Evolutionary conservation across 2,797 vertebrate genomes (phyloP).

Genomic region (Huso huso): DNA sequence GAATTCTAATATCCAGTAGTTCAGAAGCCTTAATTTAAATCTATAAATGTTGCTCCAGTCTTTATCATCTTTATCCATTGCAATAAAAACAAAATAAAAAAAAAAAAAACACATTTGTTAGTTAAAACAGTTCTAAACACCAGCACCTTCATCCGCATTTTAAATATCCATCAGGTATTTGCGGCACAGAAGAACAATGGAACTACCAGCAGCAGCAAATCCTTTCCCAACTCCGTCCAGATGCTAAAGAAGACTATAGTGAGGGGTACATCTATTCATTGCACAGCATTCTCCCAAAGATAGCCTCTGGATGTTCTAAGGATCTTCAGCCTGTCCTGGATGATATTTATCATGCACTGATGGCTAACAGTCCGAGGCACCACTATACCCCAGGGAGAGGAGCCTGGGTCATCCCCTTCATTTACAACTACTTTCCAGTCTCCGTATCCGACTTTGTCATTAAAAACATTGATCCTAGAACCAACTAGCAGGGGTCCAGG

Average conservation of each 20-base stretch:
- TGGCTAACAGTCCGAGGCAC: slow-evolving; percentile 44
- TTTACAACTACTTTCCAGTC: slow-evolving; percentile 49
- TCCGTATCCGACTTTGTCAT: slow-evolving; percentile 47
- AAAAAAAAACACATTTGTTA: too few species aligned
- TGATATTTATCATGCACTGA: slow-evolving; percentile 53
- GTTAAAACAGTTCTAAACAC: too few species aligned
- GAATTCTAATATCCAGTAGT: too few species aligned
- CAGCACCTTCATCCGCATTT: not conserved
- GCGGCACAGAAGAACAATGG: slow-evolving; percentile 41
- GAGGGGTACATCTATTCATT: slow-evolving; percentile 52
- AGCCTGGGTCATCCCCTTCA: slow-evolving; percentile 37
- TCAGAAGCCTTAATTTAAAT: too few species aligned
- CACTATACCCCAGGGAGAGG: slow-evolving; percentile 59
- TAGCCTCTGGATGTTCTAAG: accelerated
- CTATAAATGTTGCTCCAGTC: too few species aligned
- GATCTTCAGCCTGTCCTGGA: slow-evolving; percentile 58
- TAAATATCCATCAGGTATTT: slow-evolving; percentile 47
- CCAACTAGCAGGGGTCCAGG: slow-evolving; percentile 20
- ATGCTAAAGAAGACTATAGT: slow-evolving; percentile 58
- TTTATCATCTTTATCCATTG: too few species aligned
- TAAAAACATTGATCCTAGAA: accelerated
- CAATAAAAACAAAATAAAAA: too few species aligned
- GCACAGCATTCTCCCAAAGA: not conserved
- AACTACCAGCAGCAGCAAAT: slow-evolving; percentile 40
- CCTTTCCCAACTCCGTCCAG: slow-evolving; percentile 37